phyloP scores from a whole-genome alignment of 2,113 vertebrate species.

The Plecotus auritus region DNA sequence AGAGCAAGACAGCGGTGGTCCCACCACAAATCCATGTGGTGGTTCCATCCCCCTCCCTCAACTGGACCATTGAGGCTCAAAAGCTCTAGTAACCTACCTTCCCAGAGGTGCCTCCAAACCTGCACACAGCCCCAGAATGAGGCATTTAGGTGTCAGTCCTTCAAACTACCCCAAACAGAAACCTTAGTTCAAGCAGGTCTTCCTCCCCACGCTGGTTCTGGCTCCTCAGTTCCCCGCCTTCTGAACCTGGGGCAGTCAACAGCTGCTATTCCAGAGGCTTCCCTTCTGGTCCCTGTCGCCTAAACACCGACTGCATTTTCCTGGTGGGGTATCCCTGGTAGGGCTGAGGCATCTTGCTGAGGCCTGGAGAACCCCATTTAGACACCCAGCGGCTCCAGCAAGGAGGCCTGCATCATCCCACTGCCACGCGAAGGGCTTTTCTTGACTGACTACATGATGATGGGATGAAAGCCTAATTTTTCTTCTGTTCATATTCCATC shows the following conservation, averaged over 20 bases:
- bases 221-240: neutral
- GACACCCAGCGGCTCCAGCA: neutral
- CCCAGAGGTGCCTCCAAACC: neutral
- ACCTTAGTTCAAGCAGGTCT: accelerated
- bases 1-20: accelerated
- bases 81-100: neutral
- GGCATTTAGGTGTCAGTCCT: neutral
- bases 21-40: accelerated
- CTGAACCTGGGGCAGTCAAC: neutral
- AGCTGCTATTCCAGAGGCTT: neutral
- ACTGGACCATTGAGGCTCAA: neutral
- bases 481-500: neutral
- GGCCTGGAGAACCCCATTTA: too few species aligned
- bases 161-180: neutral
- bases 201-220: neutral
- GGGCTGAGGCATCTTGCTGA: neutral
- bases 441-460: neutral
- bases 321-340: neutral
- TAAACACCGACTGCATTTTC: neutral
- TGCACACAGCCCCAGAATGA: neutral
- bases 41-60: neutral
- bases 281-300: neutral
- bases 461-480: neutral
- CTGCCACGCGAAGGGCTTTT: neutral
- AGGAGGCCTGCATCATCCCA: neutral